Conservation (phyloP, 1,140 invertebrate genomes). For the Lucilia sericata region DNA sequence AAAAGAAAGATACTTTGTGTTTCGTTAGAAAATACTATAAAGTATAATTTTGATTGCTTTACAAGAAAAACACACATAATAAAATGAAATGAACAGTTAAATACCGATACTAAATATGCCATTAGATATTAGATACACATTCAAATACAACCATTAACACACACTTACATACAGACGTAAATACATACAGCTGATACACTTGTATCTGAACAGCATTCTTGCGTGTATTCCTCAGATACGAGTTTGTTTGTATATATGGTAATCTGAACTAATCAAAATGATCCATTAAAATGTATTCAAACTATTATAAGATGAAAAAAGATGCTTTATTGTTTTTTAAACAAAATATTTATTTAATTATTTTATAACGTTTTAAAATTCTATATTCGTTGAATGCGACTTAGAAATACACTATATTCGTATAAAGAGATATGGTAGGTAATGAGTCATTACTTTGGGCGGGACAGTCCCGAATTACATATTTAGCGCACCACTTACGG, state of each 20-base stretch:
- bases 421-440: neutral
- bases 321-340: constrained; percentile 33
- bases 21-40: constrained; percentile 6
- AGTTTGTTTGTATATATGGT: neutral
- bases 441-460: no score
- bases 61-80: neutral
- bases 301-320: constrained; percentile 22
- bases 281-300: constrained; percentile 24
- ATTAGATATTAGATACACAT: constrained; percentile 16
- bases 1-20: neutral
- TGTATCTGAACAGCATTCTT: neutral
- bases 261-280: constrained; percentile 35
- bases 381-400: neutral
- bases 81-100: constrained; percentile 6
- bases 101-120: constrained; percentile 16
- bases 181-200: neutral
- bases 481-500: no score
- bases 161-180: neutral
- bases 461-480: no score
- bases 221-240: neutral
- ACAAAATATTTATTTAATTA: neutral
- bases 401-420: neutral
- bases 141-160: neutral
- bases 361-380: neutral
- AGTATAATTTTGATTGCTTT: constrained; percentile 23